Conservation (phyloP, 2,113 vertebrate genomes). For the Passer montanus region DNA sequence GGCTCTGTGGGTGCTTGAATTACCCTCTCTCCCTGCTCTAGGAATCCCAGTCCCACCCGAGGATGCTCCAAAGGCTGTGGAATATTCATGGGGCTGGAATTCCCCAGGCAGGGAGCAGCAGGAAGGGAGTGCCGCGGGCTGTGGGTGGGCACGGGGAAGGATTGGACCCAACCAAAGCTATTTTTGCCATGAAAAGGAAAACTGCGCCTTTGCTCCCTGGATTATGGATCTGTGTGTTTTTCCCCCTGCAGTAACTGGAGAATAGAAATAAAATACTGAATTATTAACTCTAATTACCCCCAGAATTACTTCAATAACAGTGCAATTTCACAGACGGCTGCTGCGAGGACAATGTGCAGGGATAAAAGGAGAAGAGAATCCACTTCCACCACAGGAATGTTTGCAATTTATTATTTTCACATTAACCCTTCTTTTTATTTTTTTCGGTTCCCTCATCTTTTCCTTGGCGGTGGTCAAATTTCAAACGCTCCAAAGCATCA, state of each 20-base stretch:
- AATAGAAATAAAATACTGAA: slow-evolving; percentile 76
- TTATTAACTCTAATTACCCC: slow-evolving; percentile 77
- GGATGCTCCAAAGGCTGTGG: not conserved
- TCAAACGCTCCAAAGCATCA: not conserved
- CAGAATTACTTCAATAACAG: slow-evolving; percentile 77
- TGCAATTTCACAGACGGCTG: slow-evolving; percentile 75
- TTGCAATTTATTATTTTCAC: slow-evolving; percentile 71
- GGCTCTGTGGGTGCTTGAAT: rapidly evolving
- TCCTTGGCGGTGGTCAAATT: slow-evolving; percentile 13
- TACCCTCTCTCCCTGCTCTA: not conserved
- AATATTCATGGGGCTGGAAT: not conserved
- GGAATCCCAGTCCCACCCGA: rapidly evolving
- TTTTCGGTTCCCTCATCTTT: not conserved
- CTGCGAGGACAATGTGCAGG: slow-evolving; percentile 70
- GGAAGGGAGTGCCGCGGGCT: not conserved
- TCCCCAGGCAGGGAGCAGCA: not conserved
- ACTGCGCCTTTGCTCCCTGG: slow-evolving; percentile 12
- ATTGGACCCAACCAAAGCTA: not conserved
- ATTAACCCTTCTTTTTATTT: slow-evolving; percentile 31
- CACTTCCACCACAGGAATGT: slow-evolving; percentile 73
- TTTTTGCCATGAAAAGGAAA: slow-evolving; percentile 42
- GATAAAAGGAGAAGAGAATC: slow-evolving; percentile 73
- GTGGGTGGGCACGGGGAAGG: slow-evolving; percentile 11
- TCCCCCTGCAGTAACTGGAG: slow-evolving; percentile 69
- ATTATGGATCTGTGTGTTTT: slow-evolving; percentile 45